Conservation (phyloP, 2,797 vertebrate species). For the Anguilla pacifica region DNA sequence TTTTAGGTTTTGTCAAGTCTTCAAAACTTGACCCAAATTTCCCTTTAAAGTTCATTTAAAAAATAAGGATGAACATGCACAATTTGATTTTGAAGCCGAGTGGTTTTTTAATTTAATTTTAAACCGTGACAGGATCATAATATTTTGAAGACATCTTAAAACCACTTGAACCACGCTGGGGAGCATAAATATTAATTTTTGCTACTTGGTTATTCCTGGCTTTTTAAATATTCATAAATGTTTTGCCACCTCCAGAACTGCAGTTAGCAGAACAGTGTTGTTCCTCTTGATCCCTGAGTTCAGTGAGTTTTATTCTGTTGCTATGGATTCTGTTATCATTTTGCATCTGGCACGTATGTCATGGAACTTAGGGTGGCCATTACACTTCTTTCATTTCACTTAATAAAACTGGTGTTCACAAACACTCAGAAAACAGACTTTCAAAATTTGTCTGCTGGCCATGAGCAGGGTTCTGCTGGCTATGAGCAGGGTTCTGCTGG, state of each 20-base stretch:
- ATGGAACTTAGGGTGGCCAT: neutral
- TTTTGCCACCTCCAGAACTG: constrained; percentile 1
- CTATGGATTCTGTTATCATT: neutral
- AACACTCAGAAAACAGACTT: neutral
- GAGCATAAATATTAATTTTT: constrained; percentile 41
- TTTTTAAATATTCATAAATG: constrained; percentile 31
- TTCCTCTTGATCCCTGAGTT: neutral
- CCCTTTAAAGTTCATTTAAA: neutral
- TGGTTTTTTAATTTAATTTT: neutral
- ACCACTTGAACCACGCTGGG: neutral
- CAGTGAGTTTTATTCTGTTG: neutral
- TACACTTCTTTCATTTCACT: neutral
- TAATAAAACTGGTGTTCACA: neutral
- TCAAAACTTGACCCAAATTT: no score
- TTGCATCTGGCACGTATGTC: neutral
- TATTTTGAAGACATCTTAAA: neutral
- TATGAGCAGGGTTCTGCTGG: no score
- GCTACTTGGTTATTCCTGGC: constrained; percentile 31
- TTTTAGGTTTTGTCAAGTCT: neutral
- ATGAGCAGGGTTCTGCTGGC: no score
- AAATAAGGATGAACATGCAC: neutral
- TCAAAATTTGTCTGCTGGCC: no score
- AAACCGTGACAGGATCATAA: no score
- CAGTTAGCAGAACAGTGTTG: constrained; percentile 24
- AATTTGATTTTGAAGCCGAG: neutral